Base-by-base conservation (phyloP, 1,140 invertebrate genomes). In the Aculops lycopersici region DNA sequence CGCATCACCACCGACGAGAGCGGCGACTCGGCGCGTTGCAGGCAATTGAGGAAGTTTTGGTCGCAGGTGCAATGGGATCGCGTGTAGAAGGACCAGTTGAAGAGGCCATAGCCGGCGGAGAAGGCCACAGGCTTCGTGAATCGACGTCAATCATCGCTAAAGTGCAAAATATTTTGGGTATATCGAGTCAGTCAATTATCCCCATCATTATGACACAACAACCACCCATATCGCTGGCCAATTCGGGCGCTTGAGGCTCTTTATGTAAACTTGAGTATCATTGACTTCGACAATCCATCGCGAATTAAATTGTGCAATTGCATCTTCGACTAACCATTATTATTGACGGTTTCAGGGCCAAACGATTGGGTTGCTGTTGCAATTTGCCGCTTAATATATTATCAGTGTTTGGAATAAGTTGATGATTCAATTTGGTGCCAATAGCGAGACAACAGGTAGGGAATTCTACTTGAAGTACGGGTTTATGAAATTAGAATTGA, bases 1-100 rank as follows among this genome's bases (percentile, higher is more conserved):
- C 71, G 71, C 21, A 76, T 77, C 65, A 84, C 69, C 3, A 77
- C 55, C 45, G 63, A 58, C 0, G 77, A 70, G 0, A 72, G 64
- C 4, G 69, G 64, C 40, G 67, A 66, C 12, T 62, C 62, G 37
- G 69, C 65, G 19, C 57, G 53, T 53, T 80, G 80, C 31, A 86
- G 59, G 58, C 79, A 86, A 2, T 68, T 60, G 54, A 69, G 74
- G 16, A 86, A 66, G 49, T 67, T 65, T 41, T 73, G 66, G 51
- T 86, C 78, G 53, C 79, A 86, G 14, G 61, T 62, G 53, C 79
- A 86, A 52, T 81, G 77, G 35, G 69, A 79, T 59, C 62, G 64
- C 46, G 74, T 80, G 53, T 76, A 81, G 31, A 78, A 56, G 1
- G 73, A 74, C 50, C 71, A 67, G 55, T 84, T 84, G 3, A 66